Evolutionary conservation across 2,113 vertebrate species (phyloP), one percentile per base, ranked within the genome.

Genomic region (Hiodon tergisus): DNA sequence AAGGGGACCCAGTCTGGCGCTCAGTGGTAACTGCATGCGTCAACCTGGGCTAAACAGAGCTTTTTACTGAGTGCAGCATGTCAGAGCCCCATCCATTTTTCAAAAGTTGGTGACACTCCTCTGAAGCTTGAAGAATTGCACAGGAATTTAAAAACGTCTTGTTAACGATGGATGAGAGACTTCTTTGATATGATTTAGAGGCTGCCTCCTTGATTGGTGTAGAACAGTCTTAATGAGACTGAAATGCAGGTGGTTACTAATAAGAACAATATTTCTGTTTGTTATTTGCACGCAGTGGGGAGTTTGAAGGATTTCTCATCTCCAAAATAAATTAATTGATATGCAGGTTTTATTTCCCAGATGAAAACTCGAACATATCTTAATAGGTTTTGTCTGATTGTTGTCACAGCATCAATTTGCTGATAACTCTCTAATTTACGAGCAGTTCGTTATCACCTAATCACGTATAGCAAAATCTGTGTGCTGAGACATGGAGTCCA

Each of bases 1-100:
- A 89, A 78, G 78, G 88, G 87, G 87, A 89, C 85, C 80, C 82
- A 86, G 83, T 78, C 78, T 87, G 89, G 87, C 87, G 88, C 87
- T 79, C 76, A 81, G 84, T 86, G 79, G 83, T 79, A 79, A 47
- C 81, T 82, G 74, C 86, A 89, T 91, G 88, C 89, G 89, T 90
- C 89, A 90, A 81, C 83, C 85, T 74, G 87, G 81, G 85, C 81
- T 82, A 84, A 83, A 81, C 83, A 81, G 86, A 82, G 84, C 67
- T 67, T 78, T 75, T 10, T 16, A 63, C 16, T 16, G 16, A 17
- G 17, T 6, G 14, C n/a, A 48, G 17, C 17, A 9, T 8, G 63
- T 14, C 11, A 6, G 48, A 58, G 51, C 59, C 17, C 17, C 65
- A 31, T 31, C 31, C 31, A 31, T 31, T 31, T 31, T 31, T 31